Base-by-base conservation (phyloP, 2,888 invertebrate genomes). In the Glyphotaelius pellucidus region DNA sequence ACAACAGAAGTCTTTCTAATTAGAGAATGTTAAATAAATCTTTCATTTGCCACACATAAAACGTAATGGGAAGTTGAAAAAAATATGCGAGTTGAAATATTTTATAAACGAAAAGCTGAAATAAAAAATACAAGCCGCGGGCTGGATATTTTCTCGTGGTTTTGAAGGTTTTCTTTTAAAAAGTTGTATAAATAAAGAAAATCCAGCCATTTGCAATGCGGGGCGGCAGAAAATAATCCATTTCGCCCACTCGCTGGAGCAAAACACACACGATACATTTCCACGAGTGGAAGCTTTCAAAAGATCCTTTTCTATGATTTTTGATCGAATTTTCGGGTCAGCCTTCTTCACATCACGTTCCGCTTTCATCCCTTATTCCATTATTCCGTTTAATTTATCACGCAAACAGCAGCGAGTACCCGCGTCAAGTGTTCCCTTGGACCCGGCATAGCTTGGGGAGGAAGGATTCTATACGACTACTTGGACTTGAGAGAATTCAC, bases 371-470 rank as follows among this genome's bases (percentile, higher is more conserved):
- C 79, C 67, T 31, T 12, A 79, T 35, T 89, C 88, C 88, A 89
- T 89, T 89, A 89, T 89, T 89, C 88, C 79, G 35, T 89, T 89
- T 89, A 89, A 89, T 89, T 79, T 89, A 89, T 89, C 79, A 89
- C 88, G 79, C 88, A 67, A 79, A 79, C 88, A 79, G 52, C 79
- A 79, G 35, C 38, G 25, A 31, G 32, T 86, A 42, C 88, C 88
- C 38, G 31, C 88, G 80, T 89, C 88, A 89, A 89, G 88, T 89
- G 88, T 79, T 89, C 79, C 86, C 35, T 15, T 32, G 47, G 30
- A 67, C 67, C 52, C 5, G 42, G 52, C 30, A n/a, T 42, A 42
- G 42, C 42, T 11, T 85, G 84, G 84, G 67, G n/a, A 42, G 85
- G 25, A 81, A 32, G 81, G 81, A 2, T 31, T 14, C 31, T 14